Conservation (phyloP, 2,888 invertebrate species). For the Tineola bisselliella region DNA sequence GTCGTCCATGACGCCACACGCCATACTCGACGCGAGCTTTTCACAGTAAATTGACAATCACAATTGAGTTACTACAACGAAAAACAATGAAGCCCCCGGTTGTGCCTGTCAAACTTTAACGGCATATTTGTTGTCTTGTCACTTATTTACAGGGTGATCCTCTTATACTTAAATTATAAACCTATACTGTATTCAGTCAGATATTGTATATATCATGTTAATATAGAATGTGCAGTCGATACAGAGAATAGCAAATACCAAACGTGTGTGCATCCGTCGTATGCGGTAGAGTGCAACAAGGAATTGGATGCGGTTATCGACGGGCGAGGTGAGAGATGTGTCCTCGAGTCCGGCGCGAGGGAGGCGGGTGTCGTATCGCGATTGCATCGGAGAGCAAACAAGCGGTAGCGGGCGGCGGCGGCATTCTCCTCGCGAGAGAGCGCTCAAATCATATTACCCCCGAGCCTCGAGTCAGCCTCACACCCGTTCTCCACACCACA, state of each 20-base stretch:
- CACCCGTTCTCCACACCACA: slow-evolving; percentile 52
- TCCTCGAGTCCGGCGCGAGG: slow-evolving; percentile 24
- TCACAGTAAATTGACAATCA: slow-evolving; percentile 21
- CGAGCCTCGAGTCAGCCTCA: slow-evolving; percentile 39
- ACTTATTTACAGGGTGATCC: too few relatives aligned
- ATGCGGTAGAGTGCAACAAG: slow-evolving; percentile 45
- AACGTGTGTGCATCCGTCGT: slow-evolving; percentile 20
- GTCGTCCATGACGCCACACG: slow-evolving; percentile 28
- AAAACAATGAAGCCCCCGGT: neutral
- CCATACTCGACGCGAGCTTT: slow-evolving; percentile 20
- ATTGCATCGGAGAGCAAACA: slow-evolving; percentile 69
- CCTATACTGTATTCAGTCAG: too few relatives aligned
- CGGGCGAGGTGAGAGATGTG: slow-evolving; percentile 59
- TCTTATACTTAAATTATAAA: too few relatives aligned
- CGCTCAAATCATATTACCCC: slow-evolving; percentile 67
- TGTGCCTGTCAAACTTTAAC: neutral
- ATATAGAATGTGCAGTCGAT: neutral
- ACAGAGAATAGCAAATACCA: neutral
- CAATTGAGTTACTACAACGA: neutral
- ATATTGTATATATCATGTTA: neutral
- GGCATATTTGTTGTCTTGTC: neutral
- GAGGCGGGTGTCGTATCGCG: slow-evolving; percentile 51
- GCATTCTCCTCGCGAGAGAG: slow-evolving; percentile 19
- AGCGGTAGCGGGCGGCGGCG: slow-evolving; percentile 50
- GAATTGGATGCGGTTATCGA: slow-evolving; percentile 66